Base-by-base conservation (phyloP, 2,113 vertebrate species). In the Cheilinus undulatus region DNA sequence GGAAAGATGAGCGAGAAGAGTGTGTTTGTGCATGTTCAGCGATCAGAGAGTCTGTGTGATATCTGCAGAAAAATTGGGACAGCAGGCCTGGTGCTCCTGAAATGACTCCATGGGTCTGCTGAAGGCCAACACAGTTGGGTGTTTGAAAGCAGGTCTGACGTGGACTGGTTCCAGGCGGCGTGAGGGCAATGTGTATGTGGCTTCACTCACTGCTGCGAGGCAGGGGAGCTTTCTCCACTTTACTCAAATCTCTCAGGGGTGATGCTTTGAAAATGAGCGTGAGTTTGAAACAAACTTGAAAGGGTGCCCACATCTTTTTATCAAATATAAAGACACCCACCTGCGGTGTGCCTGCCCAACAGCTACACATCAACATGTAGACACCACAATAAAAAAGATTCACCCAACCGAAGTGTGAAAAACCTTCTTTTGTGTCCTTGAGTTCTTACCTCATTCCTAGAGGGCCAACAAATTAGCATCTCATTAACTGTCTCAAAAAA, bases 381-480 rank as follows among this genome's bases (percentile, higher is more conserved):
- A 20, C 26, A 10, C 13, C 51, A 23, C 57, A 23, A 70, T n/a
- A 61, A 15, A 58, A 34, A 84, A 68, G 69, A 69, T 82, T 77
- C 3, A 45, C 63, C 50, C 5, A 38, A 50, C 20, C 56, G 11
- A 72, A 76, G 54, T 48, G 69, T 36, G 69, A 76, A 85, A 70
- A 59, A 72, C 78, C 58, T 57, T 58, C 30, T 69, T 76, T 81
- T 73, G 69, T 85, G 88, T 86, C 88, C 87, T 91, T 91, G 88
- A 89, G 45, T 72, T 80, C 51, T 56, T 75, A 81, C 78, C 78
- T 88, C 57, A 53, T 83, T 90, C 78, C 86, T 86, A 23, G 67
- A 48, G 67, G 83, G 83, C 72, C 79, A 80, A 79, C 76, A 86
- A 83, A 89, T 89, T 89, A 90, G 73, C 90, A 92, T 92, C 86